Evolutionary conservation across 2,888 invertebrate species (phyloP).

Genomic region (Peribatodes rhomboidaria): DNA sequence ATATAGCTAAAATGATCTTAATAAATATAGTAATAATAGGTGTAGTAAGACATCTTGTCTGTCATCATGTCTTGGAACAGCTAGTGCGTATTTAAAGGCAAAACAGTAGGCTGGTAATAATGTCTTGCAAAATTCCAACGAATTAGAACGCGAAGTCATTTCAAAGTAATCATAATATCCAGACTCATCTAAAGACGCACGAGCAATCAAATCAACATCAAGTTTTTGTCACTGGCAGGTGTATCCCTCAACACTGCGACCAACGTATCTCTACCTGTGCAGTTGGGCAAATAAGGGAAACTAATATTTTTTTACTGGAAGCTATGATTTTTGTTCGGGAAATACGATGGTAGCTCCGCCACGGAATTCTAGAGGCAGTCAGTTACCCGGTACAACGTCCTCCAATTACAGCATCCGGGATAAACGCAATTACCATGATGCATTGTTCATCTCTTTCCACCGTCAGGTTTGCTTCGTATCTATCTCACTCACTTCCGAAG

Average conservation of each 20-base stretch:
- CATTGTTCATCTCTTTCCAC: slow-evolving; percentile 9
- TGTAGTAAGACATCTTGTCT: too few relatives aligned
- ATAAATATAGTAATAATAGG: too few relatives aligned
- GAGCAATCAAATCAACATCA: slow-evolving; percentile 22
- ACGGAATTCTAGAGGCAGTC: not conserved
- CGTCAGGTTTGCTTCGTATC: not conserved
- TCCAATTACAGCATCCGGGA: slow-evolving; percentile 32
- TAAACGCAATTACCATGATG: slow-evolving; percentile 22
- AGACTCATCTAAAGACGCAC: slow-evolving; percentile 20
- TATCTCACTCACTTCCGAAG: slow-evolving; percentile 1
- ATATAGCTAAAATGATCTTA: too few relatives aligned
- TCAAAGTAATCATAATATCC: not conserved
- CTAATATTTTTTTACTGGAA: not conserved
- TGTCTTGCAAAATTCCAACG: not conserved
- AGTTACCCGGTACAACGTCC: slow-evolving; percentile 10
- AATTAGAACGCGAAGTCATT: not conserved
- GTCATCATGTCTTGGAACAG: not conserved
- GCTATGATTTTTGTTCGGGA: not conserved
- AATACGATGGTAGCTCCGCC: not conserved
- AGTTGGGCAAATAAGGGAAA: not conserved
- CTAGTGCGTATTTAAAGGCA: not conserved
- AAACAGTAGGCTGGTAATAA: too few relatives aligned
- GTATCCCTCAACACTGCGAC: slow-evolving; percentile 9
- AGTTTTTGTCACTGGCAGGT: slow-evolving; percentile 18
- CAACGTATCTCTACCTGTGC: not conserved